Conservation (phyloP, 30 jellyfish, hydroid and myxozoan species). For the Mastigias papua region DNA sequence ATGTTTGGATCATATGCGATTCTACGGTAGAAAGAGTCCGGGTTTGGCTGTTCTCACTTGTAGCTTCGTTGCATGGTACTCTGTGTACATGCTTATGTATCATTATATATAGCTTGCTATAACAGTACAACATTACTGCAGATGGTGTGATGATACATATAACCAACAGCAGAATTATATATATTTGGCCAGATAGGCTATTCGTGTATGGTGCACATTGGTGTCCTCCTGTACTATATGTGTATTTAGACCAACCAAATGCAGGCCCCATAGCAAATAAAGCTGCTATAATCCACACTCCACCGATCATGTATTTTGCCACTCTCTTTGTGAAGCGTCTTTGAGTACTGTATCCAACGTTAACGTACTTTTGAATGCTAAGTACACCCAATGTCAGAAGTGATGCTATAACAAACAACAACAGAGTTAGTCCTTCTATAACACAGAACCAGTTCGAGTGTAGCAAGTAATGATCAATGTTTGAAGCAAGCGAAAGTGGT, state of each 20-base stretch:
- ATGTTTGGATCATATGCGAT: constrained; percentile 37
- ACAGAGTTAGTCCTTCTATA: constrained; percentile 43
- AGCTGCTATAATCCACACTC: constrained; percentile 64
- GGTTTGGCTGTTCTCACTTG: too few species aligned
- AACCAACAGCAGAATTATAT: background rate
- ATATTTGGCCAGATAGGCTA: constrained; percentile 12
- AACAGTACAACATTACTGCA: constrained; percentile 39
- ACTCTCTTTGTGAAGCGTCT: constrained; percentile 12
- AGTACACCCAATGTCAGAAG: constrained; percentile 54
- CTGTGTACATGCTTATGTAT: constrained; percentile 38
- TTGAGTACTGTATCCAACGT: constrained; percentile 32
- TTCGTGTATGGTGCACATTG: constrained; percentile 76
- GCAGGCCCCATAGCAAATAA: constrained; percentile 72
- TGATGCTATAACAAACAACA: constrained; percentile 58
- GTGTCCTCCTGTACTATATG: constrained; percentile 28
- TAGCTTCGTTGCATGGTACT: constrained; percentile 21
- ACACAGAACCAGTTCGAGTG: constrained; percentile 52
- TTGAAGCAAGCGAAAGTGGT: constrained; percentile 68
- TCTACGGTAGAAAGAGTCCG: constrained; percentile 23
- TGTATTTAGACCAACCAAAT: constrained; percentile 77
- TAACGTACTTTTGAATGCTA: constrained; percentile 60
- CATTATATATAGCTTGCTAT: constrained; percentile 28
- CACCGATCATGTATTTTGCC: constrained; percentile 23
- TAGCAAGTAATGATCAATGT: constrained; percentile 27
- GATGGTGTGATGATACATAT: constrained; percentile 31